Base-by-base conservation (phyloP, 2,888 invertebrate genomes). In the Cataglyphis cursor region DNA sequence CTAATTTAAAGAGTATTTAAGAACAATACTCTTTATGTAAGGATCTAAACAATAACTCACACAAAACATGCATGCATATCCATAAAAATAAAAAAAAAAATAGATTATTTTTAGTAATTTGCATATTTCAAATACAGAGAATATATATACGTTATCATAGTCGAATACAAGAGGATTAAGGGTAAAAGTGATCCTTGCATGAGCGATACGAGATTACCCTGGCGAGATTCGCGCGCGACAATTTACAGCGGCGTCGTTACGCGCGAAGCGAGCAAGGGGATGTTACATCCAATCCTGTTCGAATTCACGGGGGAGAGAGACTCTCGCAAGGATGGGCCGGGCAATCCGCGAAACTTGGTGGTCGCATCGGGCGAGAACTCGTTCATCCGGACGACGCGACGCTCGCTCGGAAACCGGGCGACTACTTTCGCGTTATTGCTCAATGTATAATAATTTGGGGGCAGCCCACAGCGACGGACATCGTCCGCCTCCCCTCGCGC, bases 361-460 rank as follows among this genome's bases (percentile, higher is more conserved):
- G 72, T 38, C 72, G 51, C 74, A 28, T 38, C 61, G 80, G 62
- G 62, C 62, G 74, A 74, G 81, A 81, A 74, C 72, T 74, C 72
- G 81, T 72, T 73, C 81, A 73, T 81, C 62, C 51, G 74, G 74
- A 81, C 81, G 72, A 66, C 72, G 72, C 57, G 70, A 81, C 81
- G 73, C 38, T n/a, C 72, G 64, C 66, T 24, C 24, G 24, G 70
- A 21, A 81, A 65, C 66, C 72, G 54, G 64, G 72, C 82, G 90
- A 89, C 89, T 91, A 92, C 91, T 91, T 91, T 91, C 88, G 87
- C 92, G 92, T 91, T 93, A 92, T 93, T 92, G 92, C 89, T 88
- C 92, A 90, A 92, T 92, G 93, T 91, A 92, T 93, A 93, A 93
- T 93, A 93, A 92, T 93, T 92, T 91, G 90, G 90, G 89, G 76